Percentiles rank a stretch among this genome's conserved stretches.
phyloP scores from a whole-genome alignment of 1,140 invertebrate genomes.

The Heliconius himera region DNA sequence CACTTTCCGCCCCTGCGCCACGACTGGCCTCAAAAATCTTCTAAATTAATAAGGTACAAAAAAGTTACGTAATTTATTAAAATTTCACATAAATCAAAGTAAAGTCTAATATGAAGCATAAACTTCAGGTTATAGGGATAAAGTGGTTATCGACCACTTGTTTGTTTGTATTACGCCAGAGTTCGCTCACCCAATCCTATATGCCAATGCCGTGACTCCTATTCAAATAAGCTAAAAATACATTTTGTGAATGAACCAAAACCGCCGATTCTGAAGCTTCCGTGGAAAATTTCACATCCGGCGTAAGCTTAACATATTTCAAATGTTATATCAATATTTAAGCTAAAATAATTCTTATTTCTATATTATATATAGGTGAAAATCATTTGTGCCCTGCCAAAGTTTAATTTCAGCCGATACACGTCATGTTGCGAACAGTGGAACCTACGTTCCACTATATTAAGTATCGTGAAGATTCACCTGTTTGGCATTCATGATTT shows the following conservation, averaged over 20 bases:
- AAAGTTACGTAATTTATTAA: too few relatives aligned
- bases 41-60: too few relatives aligned
- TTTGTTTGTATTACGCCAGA: constrained; percentile 67
- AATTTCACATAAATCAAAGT: background rate
- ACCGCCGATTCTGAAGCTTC: constrained; percentile 47
- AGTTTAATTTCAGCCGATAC: constrained; percentile 32
- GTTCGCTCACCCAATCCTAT: constrained; percentile 64
- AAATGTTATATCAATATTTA: background rate
- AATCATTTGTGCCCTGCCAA: background rate
- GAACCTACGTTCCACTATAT: constrained; percentile 34
- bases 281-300: constrained; percentile 77
- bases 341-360: constrained; percentile 28
- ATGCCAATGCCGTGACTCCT: constrained; percentile 42
- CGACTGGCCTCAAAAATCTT: too few relatives aligned
- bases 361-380: background rate
- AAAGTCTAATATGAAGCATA: constrained; percentile 25
- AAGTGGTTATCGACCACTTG: constrained; percentile 61
- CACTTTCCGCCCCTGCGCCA: too few relatives aligned
- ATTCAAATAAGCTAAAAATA: constrained; percentile 60
- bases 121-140: constrained; percentile 38
- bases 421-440: constrained; percentile 38
- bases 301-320: constrained; percentile 34
- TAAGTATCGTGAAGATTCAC: constrained; percentile 22
- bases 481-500: constrained; percentile 22
- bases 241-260: constrained; percentile 71